Evolutionary conservation across 53 echinoderm and acorn worm genomes (phyloP), one percentile per base, ranked within the genome.

Genomic region (Stichopus horrens): DNA sequence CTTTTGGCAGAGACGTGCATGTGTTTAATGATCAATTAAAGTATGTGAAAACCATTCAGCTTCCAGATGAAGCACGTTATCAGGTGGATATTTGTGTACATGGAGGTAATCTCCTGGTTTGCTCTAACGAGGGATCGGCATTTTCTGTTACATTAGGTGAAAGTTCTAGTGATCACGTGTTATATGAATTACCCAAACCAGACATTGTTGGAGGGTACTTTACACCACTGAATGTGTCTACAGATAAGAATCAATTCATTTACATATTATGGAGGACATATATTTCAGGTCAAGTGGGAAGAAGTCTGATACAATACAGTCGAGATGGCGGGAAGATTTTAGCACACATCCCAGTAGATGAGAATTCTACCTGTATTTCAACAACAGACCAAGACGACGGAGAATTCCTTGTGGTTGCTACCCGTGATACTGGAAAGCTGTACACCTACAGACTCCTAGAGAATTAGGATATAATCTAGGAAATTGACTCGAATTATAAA

Each of bases 371-470:
- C 7, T 71, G 18, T 71, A 18, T 71, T 4, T 6, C 71, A 18
- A 71, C 71, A 18, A 6, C 19, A 13, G 18, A 71, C 18, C n/a
- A 7, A 16, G 71, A 71, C 19, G 71, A 71, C 6, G 7, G 6
- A 7, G 71, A 71, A 7, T n/a, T n/a, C 18, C 71, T 71, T 13
- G n/a, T 71, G 5, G 19, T 71, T n/a, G 14, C 71, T 16, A 71
- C 71, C 18, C 18, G 7, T 71, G 19, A 18, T 18, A n/a, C 71
- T 7, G 71, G 71, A 71, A 71, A 71, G 4, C 71, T 71, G 71
- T 71, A 71, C 71, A 71, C 71, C 7, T 71, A 71, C 71, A 20
- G 71, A n/a, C 71, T 71, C n/a, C n/a, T 71, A 71, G 71, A 7
- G 4, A 71, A 13, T 18, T 71, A 71, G 71, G 18, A 4, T 71